Evolutionary conservation across 2,888 invertebrate genomes (phyloP).

Genomic region (Tenthredo livida): DNA sequence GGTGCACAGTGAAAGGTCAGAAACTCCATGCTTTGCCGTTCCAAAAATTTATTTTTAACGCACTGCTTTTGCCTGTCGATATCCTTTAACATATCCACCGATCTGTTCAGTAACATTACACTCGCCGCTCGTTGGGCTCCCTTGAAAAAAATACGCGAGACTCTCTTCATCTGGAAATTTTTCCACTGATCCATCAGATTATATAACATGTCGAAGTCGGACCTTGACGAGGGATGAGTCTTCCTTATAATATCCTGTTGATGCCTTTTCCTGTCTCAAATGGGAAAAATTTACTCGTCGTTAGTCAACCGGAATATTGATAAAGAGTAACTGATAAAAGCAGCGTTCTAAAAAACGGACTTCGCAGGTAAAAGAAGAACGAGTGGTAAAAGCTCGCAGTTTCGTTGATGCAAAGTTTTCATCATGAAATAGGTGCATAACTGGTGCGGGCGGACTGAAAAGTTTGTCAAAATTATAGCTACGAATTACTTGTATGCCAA

Average conservation of each 20-base stretch:
- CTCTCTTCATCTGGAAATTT: slow-evolving; percentile 82
- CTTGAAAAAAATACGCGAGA: slow-evolving; percentile 83
- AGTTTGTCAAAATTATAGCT: not conserved
- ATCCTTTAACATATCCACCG: slow-evolving; percentile 84
- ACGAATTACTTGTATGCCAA: slow-evolving; percentile 77
- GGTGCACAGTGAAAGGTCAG: slow-evolving; percentile 86
- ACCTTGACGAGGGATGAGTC: slow-evolving; percentile 85
- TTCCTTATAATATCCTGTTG: slow-evolving; percentile 82
- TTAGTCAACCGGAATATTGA: not conserved
- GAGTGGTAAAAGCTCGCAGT: not conserved
- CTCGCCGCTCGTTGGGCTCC: slow-evolving; percentile 87
- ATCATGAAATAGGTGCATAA: not conserved
- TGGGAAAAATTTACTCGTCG: slow-evolving; percentile 9
- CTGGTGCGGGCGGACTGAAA: not conserved
- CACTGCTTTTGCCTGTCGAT: slow-evolving; percentile 85
- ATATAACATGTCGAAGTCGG: slow-evolving; percentile 88
- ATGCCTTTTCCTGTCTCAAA: slow-evolving; percentile 75
- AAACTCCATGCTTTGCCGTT: slow-evolving; percentile 82
- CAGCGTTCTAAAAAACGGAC: not conserved
- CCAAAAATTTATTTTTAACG: slow-evolving; percentile 82
- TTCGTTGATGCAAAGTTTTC: not conserved
- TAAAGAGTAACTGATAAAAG: slow-evolving; percentile 2
- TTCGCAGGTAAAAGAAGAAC: not conserved
- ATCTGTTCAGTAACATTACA: slow-evolving; percentile 85
- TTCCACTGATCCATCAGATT: slow-evolving; percentile 86